A percentile compares a stretch with the other conserved stretches of the same genome.
These are phyloP conservation scores for Aporophyla lueneburgensis DNA, from an alignment of 2,888 invertebrate genomes.

Conservation along the genomic window DNA sequence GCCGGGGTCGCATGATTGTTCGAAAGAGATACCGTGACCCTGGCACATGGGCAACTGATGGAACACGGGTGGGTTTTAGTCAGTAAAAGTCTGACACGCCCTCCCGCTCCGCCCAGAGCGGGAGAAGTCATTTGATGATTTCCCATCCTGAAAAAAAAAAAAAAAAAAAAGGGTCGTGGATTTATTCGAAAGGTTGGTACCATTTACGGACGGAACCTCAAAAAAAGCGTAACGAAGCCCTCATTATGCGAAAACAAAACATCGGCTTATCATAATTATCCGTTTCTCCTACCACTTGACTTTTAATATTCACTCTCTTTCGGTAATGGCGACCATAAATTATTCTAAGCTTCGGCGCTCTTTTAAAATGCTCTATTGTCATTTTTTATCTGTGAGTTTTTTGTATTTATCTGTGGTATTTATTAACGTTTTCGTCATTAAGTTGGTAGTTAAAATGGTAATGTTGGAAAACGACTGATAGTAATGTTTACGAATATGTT, in stretches of 20 bases:
- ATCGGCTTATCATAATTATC: constrained; percentile 71
- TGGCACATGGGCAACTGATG: too few relatives aligned
- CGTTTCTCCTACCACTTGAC: constrained; percentile 55
- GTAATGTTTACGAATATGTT: constrained; percentile 32
- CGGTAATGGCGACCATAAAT: constrained; percentile 63
- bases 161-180: too few relatives aligned
- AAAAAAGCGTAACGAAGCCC: constrained; percentile 32
- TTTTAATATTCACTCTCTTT: constrained; percentile 58
- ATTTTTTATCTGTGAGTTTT: constrained; percentile 51
- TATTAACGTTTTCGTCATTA: constrained; percentile 37
- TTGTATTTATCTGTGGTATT: constrained; percentile 29
- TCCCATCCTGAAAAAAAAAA: too few relatives aligned
- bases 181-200: too few relatives aligned
- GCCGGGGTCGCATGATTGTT: too few relatives aligned
- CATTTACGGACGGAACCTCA: neutral
- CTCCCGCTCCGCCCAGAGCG: too few relatives aligned
- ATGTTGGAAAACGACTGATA: constrained; percentile 30
- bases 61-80: too few relatives aligned
- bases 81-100: too few relatives aligned
- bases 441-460: constrained; percentile 53
- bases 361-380: constrained; percentile 58
- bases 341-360: constrained; percentile 39
- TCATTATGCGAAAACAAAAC: constrained; percentile 70
- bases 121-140: too few relatives aligned
- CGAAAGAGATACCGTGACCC: too few relatives aligned